Evolutionary conservation across 2,113 vertebrate species (phyloP).

Genomic region (Dipodomys spectabilis): DNA sequence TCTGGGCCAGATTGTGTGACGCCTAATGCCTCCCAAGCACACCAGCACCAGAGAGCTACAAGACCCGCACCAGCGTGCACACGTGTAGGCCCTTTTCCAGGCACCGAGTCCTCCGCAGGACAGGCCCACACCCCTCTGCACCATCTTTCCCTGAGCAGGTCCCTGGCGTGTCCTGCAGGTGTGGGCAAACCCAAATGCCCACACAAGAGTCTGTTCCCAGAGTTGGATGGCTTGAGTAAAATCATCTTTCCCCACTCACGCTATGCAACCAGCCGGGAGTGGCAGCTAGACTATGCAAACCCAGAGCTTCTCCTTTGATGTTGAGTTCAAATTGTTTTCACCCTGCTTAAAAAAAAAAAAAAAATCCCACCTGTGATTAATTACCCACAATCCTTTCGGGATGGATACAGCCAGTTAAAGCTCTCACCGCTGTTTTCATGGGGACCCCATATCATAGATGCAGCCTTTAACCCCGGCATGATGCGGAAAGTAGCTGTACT

Average conservation of each 20-base stretch:
- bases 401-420: background rate
- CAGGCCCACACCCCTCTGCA: background rate
- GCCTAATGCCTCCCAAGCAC: background rate
- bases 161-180: rapidly evolving
- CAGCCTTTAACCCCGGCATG: background rate
- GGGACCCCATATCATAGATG: background rate
- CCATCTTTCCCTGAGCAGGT: rapidly evolving
- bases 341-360: background rate
- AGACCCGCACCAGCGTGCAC: background rate
- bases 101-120: no score
- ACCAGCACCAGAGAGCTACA: background rate
- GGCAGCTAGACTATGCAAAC: background rate
- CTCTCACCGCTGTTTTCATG: background rate
- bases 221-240: rapidly evolving
- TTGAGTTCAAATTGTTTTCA: background rate
- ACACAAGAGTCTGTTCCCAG: background rate
- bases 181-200: background rate
- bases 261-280: rapidly evolving
- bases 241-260: background rate
- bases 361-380: background rate
- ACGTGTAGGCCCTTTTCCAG: background rate
- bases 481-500: background rate
- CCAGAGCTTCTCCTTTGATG: background rate
- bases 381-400: background rate
- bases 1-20: background rate